Conservation (phyloP, 2,797 vertebrate genomes). For the Philypnodon macrostomus region DNA sequence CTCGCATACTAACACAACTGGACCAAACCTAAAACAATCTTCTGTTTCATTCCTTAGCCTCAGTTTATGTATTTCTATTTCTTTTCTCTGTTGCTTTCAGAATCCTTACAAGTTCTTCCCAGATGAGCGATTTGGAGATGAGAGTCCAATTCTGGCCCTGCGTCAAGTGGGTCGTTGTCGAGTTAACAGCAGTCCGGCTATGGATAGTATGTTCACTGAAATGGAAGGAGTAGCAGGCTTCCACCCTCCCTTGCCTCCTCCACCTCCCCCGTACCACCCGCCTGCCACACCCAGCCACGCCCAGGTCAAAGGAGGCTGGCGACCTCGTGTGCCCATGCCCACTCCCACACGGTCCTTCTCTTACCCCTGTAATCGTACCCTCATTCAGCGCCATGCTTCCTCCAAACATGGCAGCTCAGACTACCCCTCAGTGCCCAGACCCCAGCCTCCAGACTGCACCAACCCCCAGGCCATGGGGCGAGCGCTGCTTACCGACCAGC, state of each 20-base stretch:
- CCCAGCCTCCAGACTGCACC: slow-evolving; percentile 89
- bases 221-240: slow-evolving; percentile 93
- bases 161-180: slow-evolving; percentile 90
- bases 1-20: slow-evolving; percentile 60
- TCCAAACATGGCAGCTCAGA: slow-evolving; percentile 82
- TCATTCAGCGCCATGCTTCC: slow-evolving; percentile 83
- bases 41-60: not conserved
- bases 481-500: slow-evolving; percentile 85
- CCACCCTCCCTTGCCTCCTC: slow-evolving; percentile 92
- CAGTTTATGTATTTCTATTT: not conserved
- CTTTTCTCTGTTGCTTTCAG: slow-evolving; percentile 60
- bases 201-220: slow-evolving; percentile 95
- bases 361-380: slow-evolving; percentile 91
- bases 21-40: slow-evolving; percentile 4
- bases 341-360: slow-evolving; percentile 95
- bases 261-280: slow-evolving; percentile 93
- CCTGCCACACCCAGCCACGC: slow-evolving; percentile 87
- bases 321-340: slow-evolving; percentile 87
- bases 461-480: slow-evolving; percentile 79
- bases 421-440: slow-evolving; percentile 83
- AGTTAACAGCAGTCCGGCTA: slow-evolving; percentile 91
- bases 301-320: slow-evolving; percentile 93
- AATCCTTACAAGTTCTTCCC: slow-evolving; percentile 99
- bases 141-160: slow-evolving; percentile 93
- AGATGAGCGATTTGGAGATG: slow-evolving; percentile 95